Percentiles rank a stretch among this genome's conserved stretches.
Evolutionary conservation across 2,888 invertebrate species (phyloP).

Genomic region (Leptopterna dolabrata): DNA sequence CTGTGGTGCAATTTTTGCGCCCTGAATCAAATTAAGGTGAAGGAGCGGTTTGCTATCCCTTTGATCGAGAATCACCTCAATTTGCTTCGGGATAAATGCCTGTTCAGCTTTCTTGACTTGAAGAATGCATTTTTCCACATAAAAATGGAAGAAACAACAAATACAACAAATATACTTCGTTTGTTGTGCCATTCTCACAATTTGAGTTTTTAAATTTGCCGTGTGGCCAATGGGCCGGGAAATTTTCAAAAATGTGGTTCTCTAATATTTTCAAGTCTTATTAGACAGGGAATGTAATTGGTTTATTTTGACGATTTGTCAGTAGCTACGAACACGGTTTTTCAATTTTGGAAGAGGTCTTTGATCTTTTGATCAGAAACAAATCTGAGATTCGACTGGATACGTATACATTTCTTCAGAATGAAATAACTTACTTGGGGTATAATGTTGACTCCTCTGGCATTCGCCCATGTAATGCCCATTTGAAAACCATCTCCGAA

Average conservation of each 20-base stretch:
- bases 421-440: neutral
- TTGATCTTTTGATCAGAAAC: neutral
- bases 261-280: neutral
- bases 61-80: conserved; percentile 45
- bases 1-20: neutral
- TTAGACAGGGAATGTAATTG: neutral
- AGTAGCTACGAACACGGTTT: neutral
- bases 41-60: conserved; percentile 12
- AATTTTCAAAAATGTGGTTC: neutral
- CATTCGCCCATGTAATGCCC: neutral
- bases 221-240: conserved; percentile 9
- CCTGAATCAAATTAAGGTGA: conserved; percentile 10
- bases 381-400: neutral
- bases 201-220: conserved; percentile 34
- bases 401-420: neutral
- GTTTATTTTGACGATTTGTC: neutral
- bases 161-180: neutral
- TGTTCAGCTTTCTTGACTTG: conserved; percentile 9
- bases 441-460: neutral
- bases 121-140: no score
- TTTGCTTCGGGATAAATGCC: neutral
- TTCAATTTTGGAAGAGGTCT: neutral
- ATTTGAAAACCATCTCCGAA: neutral
- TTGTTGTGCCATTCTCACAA: no score
- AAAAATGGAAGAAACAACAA: neutral